Evolutionary conservation across 2,797 vertebrate genomes (phyloP).

Genomic region (Takifugu rubripes): DNA sequence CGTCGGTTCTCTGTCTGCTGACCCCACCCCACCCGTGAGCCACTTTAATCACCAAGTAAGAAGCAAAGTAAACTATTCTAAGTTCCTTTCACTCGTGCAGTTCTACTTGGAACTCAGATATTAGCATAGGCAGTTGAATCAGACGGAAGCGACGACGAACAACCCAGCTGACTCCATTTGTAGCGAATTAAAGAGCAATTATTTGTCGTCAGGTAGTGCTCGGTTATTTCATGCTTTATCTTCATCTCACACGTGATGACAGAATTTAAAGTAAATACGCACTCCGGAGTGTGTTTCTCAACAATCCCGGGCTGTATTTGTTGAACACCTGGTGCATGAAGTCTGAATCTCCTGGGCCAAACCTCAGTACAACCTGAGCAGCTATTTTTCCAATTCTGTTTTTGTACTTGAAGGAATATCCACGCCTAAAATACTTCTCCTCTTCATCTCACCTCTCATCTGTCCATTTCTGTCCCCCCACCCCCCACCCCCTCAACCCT

Average conservation of each 20-base stretch:
- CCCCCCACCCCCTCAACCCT: slow-evolving; percentile 11
- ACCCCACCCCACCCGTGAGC: not conserved
- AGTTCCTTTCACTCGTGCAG: not conserved
- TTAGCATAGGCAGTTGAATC: not conserved
- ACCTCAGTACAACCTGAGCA: not conserved
- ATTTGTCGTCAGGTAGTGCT: too few relatives aligned
- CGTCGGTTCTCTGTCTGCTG: not conserved
- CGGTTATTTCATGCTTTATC: too few relatives aligned
- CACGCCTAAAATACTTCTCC: slow-evolving; percentile 43
- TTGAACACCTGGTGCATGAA: not conserved
- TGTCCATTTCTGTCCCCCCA: slow-evolving; percentile 32
- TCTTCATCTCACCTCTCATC: slow-evolving; percentile 22
- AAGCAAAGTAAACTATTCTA: not conserved
- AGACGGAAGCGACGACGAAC: not conserved
- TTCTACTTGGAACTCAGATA: not conserved
- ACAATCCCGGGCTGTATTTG: not conserved
- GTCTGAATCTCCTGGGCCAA: not conserved
- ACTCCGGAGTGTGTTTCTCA: too few relatives aligned
- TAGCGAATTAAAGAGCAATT: too few relatives aligned
- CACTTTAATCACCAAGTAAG: not conserved
- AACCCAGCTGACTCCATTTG: too few relatives aligned
- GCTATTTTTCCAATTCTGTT: slow-evolving; percentile 35
- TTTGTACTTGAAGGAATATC: slow-evolving; percentile 60
- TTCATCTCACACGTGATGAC: too few relatives aligned
- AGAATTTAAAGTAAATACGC: too few relatives aligned